Percentiles rank a stretch among this genome's conserved stretches.
These are phyloP conservation scores for Nemapogon koenigi DNA, from an alignment of 2,888 invertebrate species.

Conservation along the genomic window DNA sequence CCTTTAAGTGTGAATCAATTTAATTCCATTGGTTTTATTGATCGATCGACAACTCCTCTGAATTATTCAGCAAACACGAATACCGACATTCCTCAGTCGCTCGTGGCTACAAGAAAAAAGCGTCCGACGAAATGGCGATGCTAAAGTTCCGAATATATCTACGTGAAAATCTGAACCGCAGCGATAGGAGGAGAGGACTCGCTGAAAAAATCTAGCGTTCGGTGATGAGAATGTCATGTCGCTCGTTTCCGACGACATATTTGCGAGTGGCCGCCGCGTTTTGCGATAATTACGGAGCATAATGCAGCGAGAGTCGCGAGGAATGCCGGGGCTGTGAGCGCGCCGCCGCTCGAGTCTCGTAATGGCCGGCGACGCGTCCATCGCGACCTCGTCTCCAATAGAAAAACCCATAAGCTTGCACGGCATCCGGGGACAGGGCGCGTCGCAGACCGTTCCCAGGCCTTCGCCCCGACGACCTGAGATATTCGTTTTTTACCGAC, in stretches of 20 bases:
- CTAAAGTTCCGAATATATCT: conserved; percentile 30
- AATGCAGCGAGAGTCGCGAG: conserved; percentile 49
- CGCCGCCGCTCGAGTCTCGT: conserved; percentile 59
- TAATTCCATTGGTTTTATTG: conserved; percentile 59
- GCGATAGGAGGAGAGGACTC: conserved; percentile 26
- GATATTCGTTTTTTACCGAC: conserved; percentile 36
- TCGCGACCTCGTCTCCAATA: conserved; percentile 32
- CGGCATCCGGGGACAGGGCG: conserved; percentile 30
- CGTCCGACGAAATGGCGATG: conserved; percentile 15
- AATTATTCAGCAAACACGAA: conserved; percentile 60
- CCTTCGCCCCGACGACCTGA: conserved; percentile 25
- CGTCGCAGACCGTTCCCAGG: conserved; percentile 48
- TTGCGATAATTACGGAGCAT: conserved; percentile 62
- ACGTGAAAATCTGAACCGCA: conserved; percentile 26
- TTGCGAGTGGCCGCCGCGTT: conserved; percentile 57
- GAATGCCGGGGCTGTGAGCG: conserved; percentile 57
- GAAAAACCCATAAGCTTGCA: conserved; percentile 43
- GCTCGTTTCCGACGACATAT: conserved; percentile 60
- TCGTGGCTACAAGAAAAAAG: conserved; percentile 50
- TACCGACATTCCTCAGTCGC: conserved; percentile 46
- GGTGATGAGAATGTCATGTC: conserved; percentile 66
- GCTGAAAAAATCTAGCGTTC: conserved; percentile 46
- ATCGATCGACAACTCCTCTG: conserved; percentile 58
- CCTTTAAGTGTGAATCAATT: conserved; percentile 61
- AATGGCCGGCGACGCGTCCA: conserved; percentile 47